These are phyloP conservation scores for Capitulum mitella DNA, from an alignment of 2,888 invertebrate genomes.

Conservation along the genomic window DNA sequence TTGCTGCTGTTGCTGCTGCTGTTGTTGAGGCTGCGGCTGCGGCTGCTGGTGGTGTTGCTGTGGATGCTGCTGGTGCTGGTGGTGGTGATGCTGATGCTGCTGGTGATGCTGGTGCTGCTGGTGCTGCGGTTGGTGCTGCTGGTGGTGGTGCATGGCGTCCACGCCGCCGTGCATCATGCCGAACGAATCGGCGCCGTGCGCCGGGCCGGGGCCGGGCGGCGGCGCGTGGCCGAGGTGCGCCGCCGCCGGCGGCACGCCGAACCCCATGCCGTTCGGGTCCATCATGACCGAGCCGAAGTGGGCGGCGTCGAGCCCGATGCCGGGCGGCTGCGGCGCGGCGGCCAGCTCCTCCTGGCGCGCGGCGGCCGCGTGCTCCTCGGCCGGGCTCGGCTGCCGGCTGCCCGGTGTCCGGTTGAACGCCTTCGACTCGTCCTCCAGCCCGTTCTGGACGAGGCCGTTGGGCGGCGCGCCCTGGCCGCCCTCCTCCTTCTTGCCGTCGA, in stretches of 20 bases:
- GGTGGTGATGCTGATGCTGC: not conserved
- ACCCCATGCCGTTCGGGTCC: conserved; percentile 6
- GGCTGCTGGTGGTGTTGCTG: not conserved
- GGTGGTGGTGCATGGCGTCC: not conserved
- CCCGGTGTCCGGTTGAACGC: conserved; percentile 56
- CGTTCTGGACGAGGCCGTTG: conserved; percentile 56
- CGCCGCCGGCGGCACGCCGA: not conserved
- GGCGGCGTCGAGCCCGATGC: not conserved
- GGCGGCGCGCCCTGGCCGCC: conserved; percentile 52
- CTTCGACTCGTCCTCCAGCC: conserved; percentile 73
- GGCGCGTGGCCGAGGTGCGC: not conserved
- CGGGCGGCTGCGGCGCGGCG: not conserved
- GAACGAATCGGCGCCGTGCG: not conserved
- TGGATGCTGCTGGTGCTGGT: not conserved
- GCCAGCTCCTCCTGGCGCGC: not conserved
- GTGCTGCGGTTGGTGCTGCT: not conserved
- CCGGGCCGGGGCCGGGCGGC: not conserved
- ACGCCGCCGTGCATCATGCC: conserved; percentile 6
- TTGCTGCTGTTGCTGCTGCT: not conserved
- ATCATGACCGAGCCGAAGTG: conserved; percentile 4
- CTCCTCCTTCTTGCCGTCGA: conserved; percentile 48
- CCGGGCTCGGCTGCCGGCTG: conserved; percentile 10
- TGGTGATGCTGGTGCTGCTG: not conserved
- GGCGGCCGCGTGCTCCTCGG: not conserved
- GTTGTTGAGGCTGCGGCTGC: not conserved